Base-by-base conservation (phyloP, 2,888 invertebrate species). In the Allolobophora icterica region DNA sequence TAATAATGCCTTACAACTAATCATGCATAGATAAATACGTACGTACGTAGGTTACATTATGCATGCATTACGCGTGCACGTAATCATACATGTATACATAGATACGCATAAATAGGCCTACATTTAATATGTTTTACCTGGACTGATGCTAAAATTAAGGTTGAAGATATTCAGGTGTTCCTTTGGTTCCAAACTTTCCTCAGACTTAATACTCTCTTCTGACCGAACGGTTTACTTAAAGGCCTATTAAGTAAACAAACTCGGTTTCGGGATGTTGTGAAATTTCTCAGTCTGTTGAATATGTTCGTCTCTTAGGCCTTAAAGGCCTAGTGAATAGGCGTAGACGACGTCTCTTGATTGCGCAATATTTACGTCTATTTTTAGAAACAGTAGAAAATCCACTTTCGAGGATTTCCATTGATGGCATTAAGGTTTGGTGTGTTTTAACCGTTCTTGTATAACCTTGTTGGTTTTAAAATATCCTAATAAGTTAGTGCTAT, bases 331-430 rank as follows among this genome's bases (percentile, higher is more conserved):
- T n/a, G 71, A 71, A 30, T 71, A 71, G 71, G 71, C 71, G 30
- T 71, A 8, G 71, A 8, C 71, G 71, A 71, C 35, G 87, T 38
- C 38, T 87, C n/a, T 35, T 34, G 87, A 17, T 87, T 87, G 87
- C 24, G 87, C 87, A 87, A 87, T 87, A 8, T 87, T 87, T 87
- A 35, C 35, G 19, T 15, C 34, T 87, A 87, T 87, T 87, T 35
- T 87, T 87, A 87, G 87, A 35, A 35, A 87, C 1, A 87, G 87
- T 24, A 33, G 87, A 87, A 52, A 87, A 13, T 87, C 87, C 87
- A 34, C n/a, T 17, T 1, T 8, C 11, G 71, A n/a, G 71, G n/a
- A 71, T 71, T 71, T 71, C 71, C 30, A 71, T 11, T 71, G 71
- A 1, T n/a, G n/a, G 30, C 71, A n/a, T n/a, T 17, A 71, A 52